phyloP scores from a whole-genome alignment of 2,888 invertebrate genomes.

The Epirrhoe tristata region DNA sequence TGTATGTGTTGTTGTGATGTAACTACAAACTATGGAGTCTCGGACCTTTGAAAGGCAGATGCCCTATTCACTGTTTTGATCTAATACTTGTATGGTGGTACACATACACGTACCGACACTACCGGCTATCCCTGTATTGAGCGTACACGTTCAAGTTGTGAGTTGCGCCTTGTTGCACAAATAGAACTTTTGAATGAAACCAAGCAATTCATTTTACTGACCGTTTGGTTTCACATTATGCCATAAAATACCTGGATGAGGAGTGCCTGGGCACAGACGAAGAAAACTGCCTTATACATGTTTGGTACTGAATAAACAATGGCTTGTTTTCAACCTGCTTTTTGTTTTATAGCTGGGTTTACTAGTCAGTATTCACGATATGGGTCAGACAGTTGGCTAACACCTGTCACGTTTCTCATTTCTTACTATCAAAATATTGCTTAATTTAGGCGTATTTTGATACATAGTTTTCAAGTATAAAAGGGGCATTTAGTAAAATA shows the following conservation, averaged over 20 bases:
- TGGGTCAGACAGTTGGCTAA: constrained; percentile 23
- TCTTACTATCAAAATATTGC: constrained; percentile 9
- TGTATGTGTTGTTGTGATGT: too few relatives aligned
- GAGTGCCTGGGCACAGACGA: constrained; percentile 50
- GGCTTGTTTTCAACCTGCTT: background rate
- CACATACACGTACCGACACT: too few relatives aligned
- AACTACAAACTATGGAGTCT: too few relatives aligned
- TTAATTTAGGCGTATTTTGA: constrained; percentile 13
- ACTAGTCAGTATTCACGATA: constrained; percentile 31
- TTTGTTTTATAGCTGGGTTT: constrained; percentile 30
- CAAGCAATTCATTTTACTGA: too few relatives aligned
- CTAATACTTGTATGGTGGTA: too few relatives aligned
- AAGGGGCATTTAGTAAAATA: constrained; percentile 5
- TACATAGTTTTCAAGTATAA: constrained; percentile 30
- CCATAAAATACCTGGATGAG: constrained; percentile 46
- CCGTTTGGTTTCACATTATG: background rate
- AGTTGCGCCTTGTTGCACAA: too few relatives aligned
- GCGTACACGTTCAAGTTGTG: too few relatives aligned
- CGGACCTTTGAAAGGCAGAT: too few relatives aligned
- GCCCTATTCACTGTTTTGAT: too few relatives aligned
- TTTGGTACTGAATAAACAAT: constrained; percentile 34
- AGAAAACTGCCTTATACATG: constrained; percentile 48
- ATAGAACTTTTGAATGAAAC: too few relatives aligned
- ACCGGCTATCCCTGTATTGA: too few relatives aligned
- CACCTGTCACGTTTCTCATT: constrained; percentile 16